These are phyloP conservation scores for Hemichromis elongatus DNA, from an alignment of 2,113 vertebrate species.

Conservation along the genomic window DNA sequence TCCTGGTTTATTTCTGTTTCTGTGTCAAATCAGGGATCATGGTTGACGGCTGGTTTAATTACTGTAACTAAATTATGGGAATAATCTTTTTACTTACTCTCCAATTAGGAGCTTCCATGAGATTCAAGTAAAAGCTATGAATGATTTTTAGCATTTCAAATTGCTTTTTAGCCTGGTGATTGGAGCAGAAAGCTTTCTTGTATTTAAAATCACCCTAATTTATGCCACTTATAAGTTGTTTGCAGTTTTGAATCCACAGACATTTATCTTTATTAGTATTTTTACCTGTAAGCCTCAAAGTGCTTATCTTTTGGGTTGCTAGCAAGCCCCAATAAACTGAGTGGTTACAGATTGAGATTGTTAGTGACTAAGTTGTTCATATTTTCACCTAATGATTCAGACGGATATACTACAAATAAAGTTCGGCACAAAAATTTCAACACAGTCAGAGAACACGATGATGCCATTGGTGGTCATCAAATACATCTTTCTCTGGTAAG, in stretches of 20 bases:
- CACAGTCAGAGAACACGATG: not conserved
- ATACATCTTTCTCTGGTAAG: not conserved
- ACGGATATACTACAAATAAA: not conserved
- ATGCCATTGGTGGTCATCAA: not conserved
- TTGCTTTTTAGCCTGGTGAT: not conserved
- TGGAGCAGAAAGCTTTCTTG: not conserved
- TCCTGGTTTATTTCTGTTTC: not conserved
- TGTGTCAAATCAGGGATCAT: not conserved
- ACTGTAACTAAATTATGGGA: not conserved
- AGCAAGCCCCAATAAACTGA: not conserved
- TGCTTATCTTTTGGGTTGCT: not conserved
- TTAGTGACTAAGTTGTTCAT: not conserved
- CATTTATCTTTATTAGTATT: not conserved
- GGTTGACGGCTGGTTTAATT: not conserved
- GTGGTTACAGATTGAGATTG: not conserved
- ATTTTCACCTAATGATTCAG: not conserved
- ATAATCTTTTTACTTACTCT: not conserved
- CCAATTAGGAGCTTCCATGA: not conserved
- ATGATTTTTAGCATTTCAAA: not conserved
- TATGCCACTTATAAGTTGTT: not conserved
- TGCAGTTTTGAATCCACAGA: not conserved
- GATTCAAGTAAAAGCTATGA: not conserved
- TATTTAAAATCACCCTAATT: not conserved
- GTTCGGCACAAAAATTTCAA: not conserved
- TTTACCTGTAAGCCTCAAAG: not conserved